Conservation (phyloP, 2,888 invertebrate genomes). For the Synergus umbraculus region DNA sequence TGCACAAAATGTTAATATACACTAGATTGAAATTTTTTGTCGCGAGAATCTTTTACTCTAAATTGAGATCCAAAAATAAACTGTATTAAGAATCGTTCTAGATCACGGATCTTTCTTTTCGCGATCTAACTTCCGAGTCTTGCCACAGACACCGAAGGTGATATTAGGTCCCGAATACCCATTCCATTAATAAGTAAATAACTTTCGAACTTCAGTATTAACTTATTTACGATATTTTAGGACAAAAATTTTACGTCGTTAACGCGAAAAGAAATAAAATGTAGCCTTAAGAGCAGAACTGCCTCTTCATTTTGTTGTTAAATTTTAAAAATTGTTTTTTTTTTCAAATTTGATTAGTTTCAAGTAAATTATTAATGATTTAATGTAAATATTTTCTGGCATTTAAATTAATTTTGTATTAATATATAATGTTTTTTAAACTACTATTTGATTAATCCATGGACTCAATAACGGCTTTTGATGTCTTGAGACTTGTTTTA, state of each 20-base stretch:
- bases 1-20: conserved; percentile 12
- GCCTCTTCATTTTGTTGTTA: not conserved
- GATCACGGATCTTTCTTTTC: conserved; percentile 14
- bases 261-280: not conserved
- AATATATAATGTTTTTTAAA: not conserved
- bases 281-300: conserved; percentile 30
- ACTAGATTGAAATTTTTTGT: conserved; percentile 14
- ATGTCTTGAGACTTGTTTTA: not conserved
- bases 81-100: not conserved
- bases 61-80: conserved; percentile 22
- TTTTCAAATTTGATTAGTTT: not conserved
- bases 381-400: not conserved
- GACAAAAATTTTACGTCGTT: not conserved
- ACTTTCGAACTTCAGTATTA: conserved; percentile 38
- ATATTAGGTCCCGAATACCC: conserved; percentile 5
- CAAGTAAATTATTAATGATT: not conserved
- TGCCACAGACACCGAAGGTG: not conserved
- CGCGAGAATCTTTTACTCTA: not conserved
- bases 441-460: not conserved
- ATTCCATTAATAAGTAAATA: conserved; percentile 22
- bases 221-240: conserved; percentile 26
- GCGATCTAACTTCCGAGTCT: conserved; percentile 11
- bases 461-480: not conserved
- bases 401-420: not conserved
- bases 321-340: not conserved